phyloP scores from a whole-genome alignment of 1,140 invertebrate genomes.

The Lutraria rhynchaena region DNA sequence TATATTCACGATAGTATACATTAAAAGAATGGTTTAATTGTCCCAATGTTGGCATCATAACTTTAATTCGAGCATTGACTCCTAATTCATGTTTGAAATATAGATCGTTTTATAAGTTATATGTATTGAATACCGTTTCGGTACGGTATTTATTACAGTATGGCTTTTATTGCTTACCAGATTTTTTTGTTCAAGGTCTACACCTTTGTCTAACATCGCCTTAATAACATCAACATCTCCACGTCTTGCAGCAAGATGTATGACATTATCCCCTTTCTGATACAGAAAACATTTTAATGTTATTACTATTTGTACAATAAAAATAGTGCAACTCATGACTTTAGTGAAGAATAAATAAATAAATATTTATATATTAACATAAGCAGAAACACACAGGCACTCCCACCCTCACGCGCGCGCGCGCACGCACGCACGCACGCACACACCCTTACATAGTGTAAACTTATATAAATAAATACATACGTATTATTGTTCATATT shows the following conservation, averaged over 20 bases:
- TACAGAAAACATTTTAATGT: too few relatives aligned
- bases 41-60: too few relatives aligned
- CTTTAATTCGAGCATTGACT: not conserved
- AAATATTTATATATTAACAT: too few relatives aligned
- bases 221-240: conserved; percentile 37
- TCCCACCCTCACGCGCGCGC: too few relatives aligned
- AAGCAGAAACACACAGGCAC: too few relatives aligned
- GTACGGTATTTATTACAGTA: not conserved
- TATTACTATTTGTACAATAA: too few relatives aligned
- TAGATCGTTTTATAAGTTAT: not conserved
- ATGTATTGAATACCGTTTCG: not conserved
- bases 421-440: not conserved
- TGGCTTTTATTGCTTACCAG: conserved; percentile 4
- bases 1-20: too few relatives aligned
- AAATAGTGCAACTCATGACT: too few relatives aligned
- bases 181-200: conserved; percentile 40
- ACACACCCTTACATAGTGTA: not conserved
- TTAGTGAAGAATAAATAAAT: too few relatives aligned
- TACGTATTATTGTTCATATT: too few relatives aligned
- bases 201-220: conserved; percentile 27
- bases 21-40: too few relatives aligned
- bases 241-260: conserved; percentile 43
- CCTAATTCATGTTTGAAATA: not conserved
- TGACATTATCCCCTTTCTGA: conserved; percentile 51
- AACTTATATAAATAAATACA: not conserved